Base-by-base conservation (phyloP, 2,797 vertebrate genomes). In the Cheirogaleus major region DNA sequence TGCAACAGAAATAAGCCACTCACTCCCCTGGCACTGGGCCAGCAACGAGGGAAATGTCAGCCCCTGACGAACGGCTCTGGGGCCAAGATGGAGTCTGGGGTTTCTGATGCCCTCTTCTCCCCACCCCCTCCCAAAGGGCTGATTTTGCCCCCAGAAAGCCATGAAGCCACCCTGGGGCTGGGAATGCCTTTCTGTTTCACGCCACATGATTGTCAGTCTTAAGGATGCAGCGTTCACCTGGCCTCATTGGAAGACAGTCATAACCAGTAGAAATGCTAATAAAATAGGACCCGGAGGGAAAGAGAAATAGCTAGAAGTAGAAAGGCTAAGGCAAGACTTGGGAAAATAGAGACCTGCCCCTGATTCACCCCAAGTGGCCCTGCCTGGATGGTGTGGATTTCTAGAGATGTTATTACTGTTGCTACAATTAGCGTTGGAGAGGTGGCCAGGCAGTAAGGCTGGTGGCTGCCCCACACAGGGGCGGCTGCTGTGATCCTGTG, bases 1-100 rank as follows among this genome's bases (percentile, higher is more conserved):
- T 84, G 96, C 89, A 94, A 63, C 75, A 82, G 89, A 95, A 97
- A 96, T 94, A 80, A 97, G 91, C 90, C 81, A 91, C 93, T 97
- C 52, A 30, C 20, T 96, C 13, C 43, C 32, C 57, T 95, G 97
- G 96, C 93, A 80, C 84, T 20, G n/a, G 84, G 94, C 96, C 97
- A 98, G 78, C 57, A 55, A 15, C 5, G 2, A 80, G 32, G 55
- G 72, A 78, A 48, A 48, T 11, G n/a, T 82, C 94, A 76, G 52
- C 7, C 30, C 82, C 65, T 95, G 92, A 96, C 45, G 76, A 97
- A 97, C 76, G 86, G 27, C 61, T 81, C 6, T 38, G 78, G 73
- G 84, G 55, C 61, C 48, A 35, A 45, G 67, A 61, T 13, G 69
- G 43, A 89, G 75, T 61, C 35, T 41, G 59, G 86, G 52, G 38